Base-by-base conservation (phyloP, 2,113 vertebrate species). In the Numida meleagris region DNA sequence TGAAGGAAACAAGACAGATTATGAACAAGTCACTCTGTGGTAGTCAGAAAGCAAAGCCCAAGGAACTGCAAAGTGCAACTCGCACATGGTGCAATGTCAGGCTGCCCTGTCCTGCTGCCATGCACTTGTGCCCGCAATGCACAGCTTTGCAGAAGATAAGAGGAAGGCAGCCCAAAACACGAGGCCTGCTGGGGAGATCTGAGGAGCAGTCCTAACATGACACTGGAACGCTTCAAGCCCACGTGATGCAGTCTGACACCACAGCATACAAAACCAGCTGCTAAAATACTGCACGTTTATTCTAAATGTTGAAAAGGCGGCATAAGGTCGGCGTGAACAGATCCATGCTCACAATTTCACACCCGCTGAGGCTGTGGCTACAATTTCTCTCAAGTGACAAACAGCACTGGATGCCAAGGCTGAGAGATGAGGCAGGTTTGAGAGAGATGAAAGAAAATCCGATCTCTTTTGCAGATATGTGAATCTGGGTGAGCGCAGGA, bases 1-100 rank as follows among this genome's bases (percentile, higher is more conserved):
- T 13, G 40, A 61, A 58, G 63, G 43, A 27, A 90, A 48, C 34
- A 21, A 21, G 46, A 10, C 48, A 34, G 61, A 12, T 63, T 8
- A 36, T 12, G 17, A 82, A 78, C 48, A 45, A 31, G 36, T 43
- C n/a, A 33, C 43, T 50, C 12, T 3, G 12, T 0, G 29, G 61
- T 8, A 38, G 46, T 14, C 15, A 1, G 36, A 36, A 34, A 72
- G 24, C 33, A 70, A 85, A 51, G 68, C 46, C 23, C 1, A 27
- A 15, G 90, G 3, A 43, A 17, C 3, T 13, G 57, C 40, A 19
- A 27, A 13, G 48, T 4, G 4, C 14, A 31, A 55, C 45, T 16
- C 51, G 84, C 65, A 36, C 17, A 4, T 5, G 1, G 38, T 2
- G 29, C 20, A 14, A 0, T 7, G 9, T 3, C 21, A 1, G 1